Evolutionary conservation across 2,888 invertebrate genomes (phyloP), one percentile per base, ranked within the genome.

Genomic region (Uropetala carovei): DNA sequence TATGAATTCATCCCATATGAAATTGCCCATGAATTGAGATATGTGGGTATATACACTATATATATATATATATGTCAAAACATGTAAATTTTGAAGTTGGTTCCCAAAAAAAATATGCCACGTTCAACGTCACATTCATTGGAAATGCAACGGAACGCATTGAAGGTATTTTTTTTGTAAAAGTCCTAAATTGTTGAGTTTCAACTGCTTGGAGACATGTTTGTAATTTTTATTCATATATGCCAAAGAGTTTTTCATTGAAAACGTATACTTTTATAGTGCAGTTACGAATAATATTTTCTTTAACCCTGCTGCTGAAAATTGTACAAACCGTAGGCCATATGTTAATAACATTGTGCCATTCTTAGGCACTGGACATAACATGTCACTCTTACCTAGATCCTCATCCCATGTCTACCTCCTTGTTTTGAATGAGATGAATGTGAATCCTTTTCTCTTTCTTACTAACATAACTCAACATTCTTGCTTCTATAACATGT

Each of bases 381-480:
- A 75, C 16, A 68, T 89, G 89, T 89, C 64, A 89, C 13, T 89
- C 89, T 89, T 89, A 89, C 64, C 89, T 68, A 89, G 89, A 68
- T 89, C 89, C 60, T 89, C 60, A 89, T 64, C 89, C 89, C 89
- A 89, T 68, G 89, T 89, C 89, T 89, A 89, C 89, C 89, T 89
- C 89, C 64, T 89, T 89, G 68, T 89, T 89, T 89, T 89, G 30
- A 89, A 89, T 89, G n/a, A 89, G 64, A 89, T 89, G 89, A 68
- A 89, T 89, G 89, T 89, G n/a, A 60, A 89, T 89, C 89, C 56
- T 89, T 89, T 60, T 89, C 64, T 27, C n/a, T 56, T 82, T 86
- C 64, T 64, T 64, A n/a, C 75, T 75, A 27, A 75, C 27, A 75
- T 75, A 27, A 75, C 89, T 89, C 43, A 30, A 64, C 22, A 13